These are phyloP conservation scores for Pediacus dermestoides DNA, from an alignment of 2,888 invertebrate species.

Conservation along the genomic window DNA sequence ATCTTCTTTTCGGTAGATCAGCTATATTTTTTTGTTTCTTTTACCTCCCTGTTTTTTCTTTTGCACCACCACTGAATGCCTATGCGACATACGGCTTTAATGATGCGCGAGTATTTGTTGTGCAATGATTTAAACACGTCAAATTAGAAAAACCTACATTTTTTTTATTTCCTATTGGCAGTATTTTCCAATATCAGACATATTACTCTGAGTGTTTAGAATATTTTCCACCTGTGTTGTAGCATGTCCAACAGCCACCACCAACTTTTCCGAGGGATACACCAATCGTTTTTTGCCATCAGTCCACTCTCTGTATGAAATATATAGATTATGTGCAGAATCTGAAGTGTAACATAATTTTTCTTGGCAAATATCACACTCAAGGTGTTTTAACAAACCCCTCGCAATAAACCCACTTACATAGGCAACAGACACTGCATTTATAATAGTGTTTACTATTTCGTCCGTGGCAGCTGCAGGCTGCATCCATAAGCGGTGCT, in stretches of 20 bases:
- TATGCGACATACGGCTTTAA: slow-evolving; percentile 8
- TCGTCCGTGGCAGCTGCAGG: not conserved
- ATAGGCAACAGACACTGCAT: slow-evolving; percentile 15
- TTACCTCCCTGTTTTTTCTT: slow-evolving; percentile 1
- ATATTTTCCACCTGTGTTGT: slow-evolving; percentile 8
- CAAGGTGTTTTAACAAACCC: not conserved
- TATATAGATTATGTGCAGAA: slow-evolving; percentile 11
- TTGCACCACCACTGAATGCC: slow-evolving; percentile 13
- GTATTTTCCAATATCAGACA: not conserved
- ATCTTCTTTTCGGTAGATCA: too few relatives aligned
- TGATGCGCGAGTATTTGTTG: slow-evolving; percentile 4
- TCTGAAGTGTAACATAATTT: not conserved
- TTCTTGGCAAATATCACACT: not conserved
- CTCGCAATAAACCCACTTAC: slow-evolving; percentile 14
- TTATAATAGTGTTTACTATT: not conserved
- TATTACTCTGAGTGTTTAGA: too few relatives aligned
- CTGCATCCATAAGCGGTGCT: too few relatives aligned
- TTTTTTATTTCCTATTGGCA: not conserved
- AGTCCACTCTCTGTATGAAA: slow-evolving; percentile 13
- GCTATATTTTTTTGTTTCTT: slow-evolving; percentile 9
- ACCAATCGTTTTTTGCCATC: not conserved
- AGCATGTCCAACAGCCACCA: slow-evolving; percentile 9
- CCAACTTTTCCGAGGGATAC: slow-evolving; percentile 6
- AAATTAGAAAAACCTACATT: not conserved
- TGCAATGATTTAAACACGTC: not conserved